Conservation (phyloP, 2,797 vertebrate species). For the Brotula barbata region DNA sequence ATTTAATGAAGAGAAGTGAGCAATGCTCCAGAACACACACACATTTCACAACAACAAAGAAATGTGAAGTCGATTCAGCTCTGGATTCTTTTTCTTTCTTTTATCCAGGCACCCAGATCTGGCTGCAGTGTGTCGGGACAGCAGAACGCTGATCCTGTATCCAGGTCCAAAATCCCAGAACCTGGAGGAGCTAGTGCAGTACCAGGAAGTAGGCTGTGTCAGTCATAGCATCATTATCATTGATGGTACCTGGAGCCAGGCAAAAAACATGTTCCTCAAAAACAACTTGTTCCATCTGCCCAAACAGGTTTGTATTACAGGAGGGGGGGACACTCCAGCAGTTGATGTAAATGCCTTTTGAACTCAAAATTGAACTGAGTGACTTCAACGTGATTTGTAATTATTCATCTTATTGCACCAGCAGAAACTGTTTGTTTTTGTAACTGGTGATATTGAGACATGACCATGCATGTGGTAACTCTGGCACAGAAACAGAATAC, state of each 20-base stretch:
- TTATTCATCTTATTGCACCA: not conserved
- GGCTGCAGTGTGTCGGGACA: conserved; percentile 86
- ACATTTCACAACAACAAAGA: not conserved
- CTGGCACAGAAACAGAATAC: not conserved
- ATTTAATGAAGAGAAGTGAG: conserved; percentile 93
- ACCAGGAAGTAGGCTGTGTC: conserved; percentile 58
- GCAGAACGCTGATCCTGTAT: conserved; percentile 89
- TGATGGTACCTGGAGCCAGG: conserved; percentile 98
- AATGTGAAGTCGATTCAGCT: not conserved
- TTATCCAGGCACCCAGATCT: conserved; percentile 86
- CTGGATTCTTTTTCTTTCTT: not conserved
- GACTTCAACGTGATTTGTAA: not conserved
- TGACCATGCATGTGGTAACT: too few species aligned
- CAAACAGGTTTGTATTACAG: conserved; percentile 82
- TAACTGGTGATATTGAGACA: too few species aligned
- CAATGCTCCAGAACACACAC: not conserved
- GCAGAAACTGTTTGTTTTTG: not conserved
- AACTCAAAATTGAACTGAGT: too few species aligned
- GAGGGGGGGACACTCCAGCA: too few species aligned
- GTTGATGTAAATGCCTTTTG: too few species aligned
- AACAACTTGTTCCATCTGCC: conserved; percentile 92
- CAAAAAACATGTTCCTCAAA: conserved; percentile 97
- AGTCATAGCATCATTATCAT: conserved; percentile 90
- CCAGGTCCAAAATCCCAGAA: conserved; percentile 89
- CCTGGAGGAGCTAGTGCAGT: conserved; percentile 85